Base-by-base conservation (phyloP, 2,888 invertebrate species). In the Embidobia sp. region DNA sequence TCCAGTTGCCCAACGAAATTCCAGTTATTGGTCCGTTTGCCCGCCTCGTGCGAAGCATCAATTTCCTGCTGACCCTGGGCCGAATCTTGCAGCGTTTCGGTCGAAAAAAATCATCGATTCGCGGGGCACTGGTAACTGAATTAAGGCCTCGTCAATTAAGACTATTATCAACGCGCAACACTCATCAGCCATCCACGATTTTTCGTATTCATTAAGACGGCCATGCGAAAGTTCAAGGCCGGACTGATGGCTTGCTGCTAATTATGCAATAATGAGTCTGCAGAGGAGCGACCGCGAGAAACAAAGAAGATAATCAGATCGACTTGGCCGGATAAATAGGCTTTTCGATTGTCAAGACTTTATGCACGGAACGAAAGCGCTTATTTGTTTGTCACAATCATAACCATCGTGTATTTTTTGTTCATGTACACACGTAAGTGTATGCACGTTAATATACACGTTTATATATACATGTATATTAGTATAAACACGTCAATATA, bases 201-300 rank as follows among this genome's bases (percentile, higher is more conserved):
- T 63, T 63, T 63, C 27, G 31, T 40, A 3, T 40, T 19, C 37
- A 49, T 63, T 63, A 63, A 31, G 63, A 63, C 22, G 29, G 19
- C 16, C 7, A 22, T 49, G 27, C 49, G 40, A 63, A 31, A 63
- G 63, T 63, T 63, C 63, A 63, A 63, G 63, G 63, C 27, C 16
- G 16, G 2, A 13, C 37, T 40, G 40, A 49, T 31, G 31, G 35
- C 49, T 27, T 49, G 11, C 18, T n/a, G 19, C 13, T 49, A 49
- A 49, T 49, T 49, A 49, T 40, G 49, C n/a, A 37, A 49, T 31
- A 49, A 40, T 15, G 19, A 40, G 29, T 22, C 13, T 19, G 61
- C 10, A 13, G 59, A 59, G 22, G 46, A 33, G 33, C 35, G 48
- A 31, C 27, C 27, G 48, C 35, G 19, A 22, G 48, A 35, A 22